Evolutionary conservation across 2,113 vertebrate genomes (phyloP), one percentile per base, ranked within the genome.

Genomic region (Sus scrofa): DNA sequence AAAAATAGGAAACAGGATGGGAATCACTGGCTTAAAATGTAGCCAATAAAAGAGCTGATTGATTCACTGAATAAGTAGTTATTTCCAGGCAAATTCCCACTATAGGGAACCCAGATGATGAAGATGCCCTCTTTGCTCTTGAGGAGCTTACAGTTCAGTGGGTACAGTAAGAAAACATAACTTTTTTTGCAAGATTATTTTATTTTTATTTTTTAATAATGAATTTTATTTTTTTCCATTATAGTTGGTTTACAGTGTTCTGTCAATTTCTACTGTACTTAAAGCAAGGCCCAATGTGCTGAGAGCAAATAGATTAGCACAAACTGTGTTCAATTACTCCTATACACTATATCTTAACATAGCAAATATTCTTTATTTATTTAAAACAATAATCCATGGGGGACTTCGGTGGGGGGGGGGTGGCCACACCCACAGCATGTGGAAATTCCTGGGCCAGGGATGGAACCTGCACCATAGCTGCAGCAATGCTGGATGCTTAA

Each of bases 271-370:
- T 54, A 27, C 44, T 77, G 44, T 77, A 54, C 27, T 60, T 65
- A 93, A 65, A 67, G 11, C 24, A 71, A 91, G 37, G 4, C 9
- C 14, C 37, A 74, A 60, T 78, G 4, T 87, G 2, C 14, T n/a
- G 13, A 94, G 37, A 70, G 34, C 44, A 79, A 67, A 62, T 12
- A 86, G 26, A 79, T 84, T 39, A 95, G 6, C 15, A 74, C 19
- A 62, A 83, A 87, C 18, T 74, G 60, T 56, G 30, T 15, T 74
- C 37, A 88, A 20, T 81, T 95, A 91, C 54, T 74, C 58, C 39
- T 88, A 84, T 88, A 96, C 62, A 84, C 78, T 84, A 73, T 74
- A 63, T 78, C 24, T 84, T 87, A 14, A 91, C 77, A 86, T 77
- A 90, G 32, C 20, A 67, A 77, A 44, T 44, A 65, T 77, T 62